These are phyloP conservation scores for Rhinogobio ventralis DNA, from an alignment of 2,797 vertebrate genomes.

Conservation along the genomic window DNA sequence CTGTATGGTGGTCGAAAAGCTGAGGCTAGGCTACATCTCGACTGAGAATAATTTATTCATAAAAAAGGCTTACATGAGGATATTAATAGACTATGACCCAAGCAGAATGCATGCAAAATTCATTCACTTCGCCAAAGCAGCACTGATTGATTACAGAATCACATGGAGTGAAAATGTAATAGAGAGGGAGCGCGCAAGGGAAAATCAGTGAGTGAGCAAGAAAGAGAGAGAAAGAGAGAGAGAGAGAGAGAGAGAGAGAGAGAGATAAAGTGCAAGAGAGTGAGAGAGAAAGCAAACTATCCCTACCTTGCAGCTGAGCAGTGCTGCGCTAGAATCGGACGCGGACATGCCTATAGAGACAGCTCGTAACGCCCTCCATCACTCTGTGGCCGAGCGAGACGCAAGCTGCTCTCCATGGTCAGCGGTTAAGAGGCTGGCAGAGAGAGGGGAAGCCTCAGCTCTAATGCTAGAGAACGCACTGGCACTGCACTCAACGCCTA, in stretches of 20 bases:
- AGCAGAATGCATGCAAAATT: conserved; percentile 48
- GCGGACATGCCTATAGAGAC: conserved; percentile 78
- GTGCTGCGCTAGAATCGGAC: conserved; percentile 81
- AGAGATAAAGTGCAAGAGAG: conserved; percentile 51
- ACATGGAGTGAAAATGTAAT: conserved; percentile 38
- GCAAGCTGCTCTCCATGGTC: conserved; percentile 53
- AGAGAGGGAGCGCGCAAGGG: conserved; percentile 17
- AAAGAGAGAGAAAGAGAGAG: conserved; percentile 48
- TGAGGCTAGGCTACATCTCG: conserved; percentile 14
- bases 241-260: conserved; percentile 53
- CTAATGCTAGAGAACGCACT: conserved; percentile 47
- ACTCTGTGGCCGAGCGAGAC: conserved; percentile 44
- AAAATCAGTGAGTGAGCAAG: conserved; percentile 21
- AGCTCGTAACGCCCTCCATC: conserved; percentile 60
- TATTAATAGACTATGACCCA: conserved; percentile 47
- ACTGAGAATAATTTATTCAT: conserved; percentile 47
- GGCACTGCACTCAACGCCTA: conserved; percentile 66
- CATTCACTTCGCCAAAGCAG: conserved; percentile 43
- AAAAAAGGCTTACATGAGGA: conserved; percentile 39
- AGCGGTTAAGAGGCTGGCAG: conserved; percentile 20
- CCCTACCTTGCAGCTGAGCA: conserved; percentile 78
- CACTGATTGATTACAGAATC: conserved; percentile 48
- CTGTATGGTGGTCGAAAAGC: conserved; percentile 29
- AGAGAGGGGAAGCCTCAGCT: conserved; percentile 30
- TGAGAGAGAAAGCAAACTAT: conserved; percentile 36